These are phyloP conservation scores for Cricetomys ansorgei DNA, from an alignment of 2,113 vertebrate species.

Conservation along the genomic window DNA sequence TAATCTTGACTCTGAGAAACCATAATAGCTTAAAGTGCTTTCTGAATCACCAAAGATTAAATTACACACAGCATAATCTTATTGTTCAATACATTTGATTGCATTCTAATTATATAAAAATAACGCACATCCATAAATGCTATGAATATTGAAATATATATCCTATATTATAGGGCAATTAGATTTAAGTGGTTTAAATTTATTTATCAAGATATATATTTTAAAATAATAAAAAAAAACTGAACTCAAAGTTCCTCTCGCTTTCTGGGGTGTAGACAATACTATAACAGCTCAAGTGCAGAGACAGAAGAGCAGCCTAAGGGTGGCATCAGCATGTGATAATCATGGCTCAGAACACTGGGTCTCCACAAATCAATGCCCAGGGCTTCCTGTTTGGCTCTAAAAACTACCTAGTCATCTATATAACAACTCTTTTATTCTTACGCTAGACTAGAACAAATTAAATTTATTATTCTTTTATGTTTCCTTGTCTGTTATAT, in stretches of 20 bases:
- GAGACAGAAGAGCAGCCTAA: not conserved
- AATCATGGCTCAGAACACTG: not conserved
- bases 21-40: conserved; percentile 60
- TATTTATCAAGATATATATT: conserved; percentile 29
- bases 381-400: not conserved
- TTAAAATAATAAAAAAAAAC: conserved; percentile 14
- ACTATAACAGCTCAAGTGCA: not conserved
- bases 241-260: not conserved
- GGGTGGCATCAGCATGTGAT: not conserved
- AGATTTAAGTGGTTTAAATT: conserved; percentile 17
- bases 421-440: not conserved
- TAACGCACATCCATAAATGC: not conserved
- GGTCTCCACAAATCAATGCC: not conserved
- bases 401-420: not conserved
- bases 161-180: conserved; percentile 12
- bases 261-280: not conserved
- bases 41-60: conserved; percentile 67
- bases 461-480: conserved; percentile 59
- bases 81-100: conserved; percentile 57
- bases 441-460: conserved; percentile 13
- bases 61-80: conserved; percentile 52
- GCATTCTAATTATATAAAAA: conserved; percentile 57
- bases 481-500: conserved; percentile 65
- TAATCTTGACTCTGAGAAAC: conserved; percentile 54
- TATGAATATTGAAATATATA: not conserved